Evolutionary conservation across 1,140 invertebrate species (phyloP).

Genomic region (Leptinotarsa texana): DNA sequence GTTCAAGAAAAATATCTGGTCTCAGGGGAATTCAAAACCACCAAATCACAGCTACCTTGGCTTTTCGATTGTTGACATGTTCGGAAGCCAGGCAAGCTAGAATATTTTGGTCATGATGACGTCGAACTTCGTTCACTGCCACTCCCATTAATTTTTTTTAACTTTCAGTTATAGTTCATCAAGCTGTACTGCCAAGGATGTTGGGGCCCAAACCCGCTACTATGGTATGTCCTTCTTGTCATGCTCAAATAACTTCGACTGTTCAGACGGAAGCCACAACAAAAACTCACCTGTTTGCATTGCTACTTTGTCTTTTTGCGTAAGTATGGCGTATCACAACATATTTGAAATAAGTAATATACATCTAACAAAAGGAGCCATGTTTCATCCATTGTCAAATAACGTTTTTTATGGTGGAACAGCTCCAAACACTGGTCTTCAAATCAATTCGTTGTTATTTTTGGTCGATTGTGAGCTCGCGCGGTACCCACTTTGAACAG

Average conservation of each 20-base stretch:
- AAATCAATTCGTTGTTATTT: too few species aligned
- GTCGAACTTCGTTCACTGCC: too few species aligned
- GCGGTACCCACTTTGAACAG: too few species aligned
- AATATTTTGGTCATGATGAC: too few species aligned
- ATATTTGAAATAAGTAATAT: not conserved
- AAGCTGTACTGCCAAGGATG: conserved; percentile 10
- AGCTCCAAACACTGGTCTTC: not conserved
- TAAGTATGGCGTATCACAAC: conserved; percentile 47
- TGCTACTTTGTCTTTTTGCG: conserved; percentile 63
- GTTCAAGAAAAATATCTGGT: not conserved
- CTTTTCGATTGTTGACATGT: too few species aligned
- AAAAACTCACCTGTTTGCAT: conserved; percentile 65
- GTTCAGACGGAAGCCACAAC: conserved; percentile 59
- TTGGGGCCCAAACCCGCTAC: conserved; percentile 57
- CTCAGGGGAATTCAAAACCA: too few species aligned
- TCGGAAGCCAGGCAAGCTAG: too few species aligned
- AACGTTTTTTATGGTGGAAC: not conserved
- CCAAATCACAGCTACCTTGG: too few species aligned
- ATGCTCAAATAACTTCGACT: conserved; percentile 56
- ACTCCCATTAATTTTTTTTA: conserved; percentile 4
- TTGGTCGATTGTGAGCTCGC: too few species aligned
- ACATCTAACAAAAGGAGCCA: not conserved
- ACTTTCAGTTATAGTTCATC: conserved; percentile 35
- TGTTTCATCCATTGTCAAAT: not conserved
- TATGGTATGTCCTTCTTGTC: conserved; percentile 62